Conservation (phyloP, 2,797 vertebrate species). For the Xerus rutilus region DNA sequence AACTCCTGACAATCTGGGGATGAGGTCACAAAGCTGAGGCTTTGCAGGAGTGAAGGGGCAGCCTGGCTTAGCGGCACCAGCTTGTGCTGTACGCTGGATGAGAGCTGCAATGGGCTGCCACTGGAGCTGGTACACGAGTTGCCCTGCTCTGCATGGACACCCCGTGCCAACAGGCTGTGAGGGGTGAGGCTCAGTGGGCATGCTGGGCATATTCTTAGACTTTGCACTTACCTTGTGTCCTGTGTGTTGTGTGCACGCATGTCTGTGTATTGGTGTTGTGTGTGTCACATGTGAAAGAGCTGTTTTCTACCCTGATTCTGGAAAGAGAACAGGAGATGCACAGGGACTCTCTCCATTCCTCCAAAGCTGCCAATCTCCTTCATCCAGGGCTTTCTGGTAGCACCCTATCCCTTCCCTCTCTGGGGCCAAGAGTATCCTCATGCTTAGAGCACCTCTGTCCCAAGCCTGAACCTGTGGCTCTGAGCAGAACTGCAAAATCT, state of each 20-base stretch:
- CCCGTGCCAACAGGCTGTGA: rapidly evolving
- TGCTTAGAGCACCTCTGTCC: background rate
- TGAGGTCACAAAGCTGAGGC: slow-evolving; percentile 82
- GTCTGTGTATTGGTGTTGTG: background rate
- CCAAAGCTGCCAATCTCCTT: background rate
- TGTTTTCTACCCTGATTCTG: background rate
- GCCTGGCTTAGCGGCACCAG: slow-evolving; percentile 75
- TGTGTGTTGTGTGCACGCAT: background rate
- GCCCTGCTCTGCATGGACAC: background rate
- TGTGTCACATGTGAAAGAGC: background rate
- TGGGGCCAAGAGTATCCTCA: background rate
- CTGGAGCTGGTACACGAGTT: rapidly evolving
- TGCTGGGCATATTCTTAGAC: background rate
- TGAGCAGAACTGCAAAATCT: background rate
- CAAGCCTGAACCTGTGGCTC: background rate
- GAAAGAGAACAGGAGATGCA: background rate
- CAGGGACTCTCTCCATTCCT: background rate
- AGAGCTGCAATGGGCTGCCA: background rate
- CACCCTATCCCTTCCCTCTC: background rate
- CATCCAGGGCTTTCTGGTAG: background rate
- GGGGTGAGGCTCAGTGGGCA: background rate
- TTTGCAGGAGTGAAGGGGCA: slow-evolving; percentile 78
- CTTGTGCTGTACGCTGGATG: slow-evolving; percentile 3
- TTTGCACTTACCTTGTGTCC: background rate
- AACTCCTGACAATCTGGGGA: slow-evolving; percentile 82